Evolutionary conservation across 2,888 invertebrate species (phyloP).

Genomic region (Pedicia rivosa): DNA sequence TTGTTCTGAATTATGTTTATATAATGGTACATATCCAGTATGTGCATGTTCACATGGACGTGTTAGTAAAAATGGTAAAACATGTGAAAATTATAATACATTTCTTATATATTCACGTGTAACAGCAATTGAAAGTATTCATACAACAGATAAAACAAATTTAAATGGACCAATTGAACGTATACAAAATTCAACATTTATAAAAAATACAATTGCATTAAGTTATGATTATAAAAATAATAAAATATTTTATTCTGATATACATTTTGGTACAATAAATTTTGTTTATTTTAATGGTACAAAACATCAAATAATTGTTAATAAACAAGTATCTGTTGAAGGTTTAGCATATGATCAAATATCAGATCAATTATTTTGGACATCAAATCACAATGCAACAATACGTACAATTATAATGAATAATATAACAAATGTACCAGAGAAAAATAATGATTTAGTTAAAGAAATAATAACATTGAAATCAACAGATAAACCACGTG

Average conservation of each 20-base stretch:
- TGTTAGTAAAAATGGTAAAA: constrained; percentile 43
- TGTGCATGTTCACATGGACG: constrained; percentile 77
- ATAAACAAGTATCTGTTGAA: constrained; percentile 70
- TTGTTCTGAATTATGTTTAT: constrained; percentile 67
- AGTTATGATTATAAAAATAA: constrained; percentile 56
- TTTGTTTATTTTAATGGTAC: constrained; percentile 67
- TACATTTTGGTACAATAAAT: constrained; percentile 71
- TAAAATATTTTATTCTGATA: constrained; percentile 74
- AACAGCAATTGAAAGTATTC: constrained; percentile 64
- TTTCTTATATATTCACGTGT: constrained; percentile 76
- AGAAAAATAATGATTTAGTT: constrained; percentile 32
- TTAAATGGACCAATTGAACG: constrained; percentile 63
- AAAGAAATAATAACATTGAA: constrained; percentile 44
- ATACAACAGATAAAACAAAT: constrained; percentile 50
- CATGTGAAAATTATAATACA: constrained; percentile 58
- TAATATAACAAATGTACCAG: constrained; percentile 15
- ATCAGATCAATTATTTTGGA: constrained; percentile 65
- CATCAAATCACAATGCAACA: constrained; percentile 62
- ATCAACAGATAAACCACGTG: constrained; percentile 62
- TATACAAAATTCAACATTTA: constrained; percentile 51
- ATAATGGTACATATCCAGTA: constrained; percentile 44
- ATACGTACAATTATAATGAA: constrained; percentile 32
- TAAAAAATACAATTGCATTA: constrained; percentile 76
- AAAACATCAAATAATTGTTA: constrained; percentile 49
- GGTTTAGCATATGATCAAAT: constrained; percentile 64